Evolutionary conservation across 2,113 vertebrate species (phyloP).

Genomic region (Nothoprocta perdicaria): DNA sequence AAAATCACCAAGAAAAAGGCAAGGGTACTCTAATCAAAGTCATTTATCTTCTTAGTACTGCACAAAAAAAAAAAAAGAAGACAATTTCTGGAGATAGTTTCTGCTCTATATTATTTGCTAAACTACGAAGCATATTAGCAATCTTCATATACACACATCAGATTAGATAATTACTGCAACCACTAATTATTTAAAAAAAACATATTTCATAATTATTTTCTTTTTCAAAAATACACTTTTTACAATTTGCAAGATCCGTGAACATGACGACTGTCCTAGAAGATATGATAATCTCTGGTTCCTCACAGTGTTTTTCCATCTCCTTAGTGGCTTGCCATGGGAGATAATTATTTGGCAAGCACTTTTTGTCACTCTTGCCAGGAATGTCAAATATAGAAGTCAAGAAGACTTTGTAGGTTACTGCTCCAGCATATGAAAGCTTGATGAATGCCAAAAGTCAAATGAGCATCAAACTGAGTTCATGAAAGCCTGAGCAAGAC

Average conservation of each 20-base stretch:
- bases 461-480: conserved; percentile 57
- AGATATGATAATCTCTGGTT: conserved; percentile 31
- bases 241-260: neutral
- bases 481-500: conserved; percentile 45
- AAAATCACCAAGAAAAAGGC: neutral
- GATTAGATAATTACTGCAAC: neutral
- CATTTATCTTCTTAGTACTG: neutral
- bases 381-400: conserved; percentile 59
- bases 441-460: conserved; percentile 63
- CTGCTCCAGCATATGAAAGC: neutral
- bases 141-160: neutral
- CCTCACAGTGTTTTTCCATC: conserved; percentile 66
- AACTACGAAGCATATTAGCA: neutral
- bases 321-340: conserved; percentile 42
- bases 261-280: conserved; percentile 11
- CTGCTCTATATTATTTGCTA: neutral
- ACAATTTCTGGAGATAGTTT: neutral
- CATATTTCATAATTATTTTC: neutral
- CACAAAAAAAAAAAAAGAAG: neutral
- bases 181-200: neutral
- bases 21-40: neutral
- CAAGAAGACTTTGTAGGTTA: conserved; percentile 48
- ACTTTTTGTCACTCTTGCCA: conserved; percentile 57
- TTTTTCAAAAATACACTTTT: neutral
- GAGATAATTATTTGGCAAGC: conserved; percentile 67